Percentiles rank a stretch among this genome's conserved stretches.
Evolutionary conservation across 2,888 invertebrate species (phyloP).

Genomic region (Phaonia tiefii): DNA sequence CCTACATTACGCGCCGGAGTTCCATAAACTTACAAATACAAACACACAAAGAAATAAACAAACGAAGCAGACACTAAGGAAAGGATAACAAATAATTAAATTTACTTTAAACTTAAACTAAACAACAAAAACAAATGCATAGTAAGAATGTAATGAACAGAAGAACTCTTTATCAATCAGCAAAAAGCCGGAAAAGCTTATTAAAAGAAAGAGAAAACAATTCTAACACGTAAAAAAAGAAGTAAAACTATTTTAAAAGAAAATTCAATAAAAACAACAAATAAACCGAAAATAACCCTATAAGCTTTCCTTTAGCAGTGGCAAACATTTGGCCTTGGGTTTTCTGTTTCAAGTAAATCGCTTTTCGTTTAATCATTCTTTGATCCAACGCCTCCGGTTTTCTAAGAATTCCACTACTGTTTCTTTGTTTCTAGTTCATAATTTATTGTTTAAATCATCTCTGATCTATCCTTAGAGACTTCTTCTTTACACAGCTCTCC

Average conservation of each 20-base stretch:
- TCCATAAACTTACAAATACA: background rate
- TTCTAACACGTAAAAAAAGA: slow-evolving; percentile 12
- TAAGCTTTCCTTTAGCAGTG: slow-evolving; percentile 14
- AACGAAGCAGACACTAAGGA: slow-evolving; percentile 13
- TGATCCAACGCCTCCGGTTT: no score
- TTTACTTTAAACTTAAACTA: slow-evolving; percentile 28
- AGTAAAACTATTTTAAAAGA: slow-evolving; percentile 30
- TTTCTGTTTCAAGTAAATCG: no score
- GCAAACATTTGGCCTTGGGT: no score
- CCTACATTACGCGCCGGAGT: slow-evolving; percentile 3
- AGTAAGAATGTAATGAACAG: slow-evolving; percentile 34
- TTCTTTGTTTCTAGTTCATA: background rate
- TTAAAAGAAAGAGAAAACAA: slow-evolving; percentile 3
- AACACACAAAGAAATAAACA: slow-evolving; percentile 1
- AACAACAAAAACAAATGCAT: background rate
- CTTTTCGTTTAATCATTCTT: no score
- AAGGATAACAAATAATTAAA: slow-evolving; percentile 26
- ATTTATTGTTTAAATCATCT: slow-evolving; percentile 9
- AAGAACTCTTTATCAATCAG: slow-evolving; percentile 28
- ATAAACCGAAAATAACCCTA: slow-evolving; percentile 29
- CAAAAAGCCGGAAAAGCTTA: slow-evolving; percentile 22
- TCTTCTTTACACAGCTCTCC: slow-evolving; percentile 2
- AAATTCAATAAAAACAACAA: slow-evolving; percentile 34
- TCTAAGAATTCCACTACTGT: background rate
- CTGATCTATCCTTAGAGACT: background rate